A percentile compares a stretch with the other conserved stretches of the same genome.
Conservation (phyloP, 2,113 vertebrate genomes). For the Ardeotis arabs region DNA sequence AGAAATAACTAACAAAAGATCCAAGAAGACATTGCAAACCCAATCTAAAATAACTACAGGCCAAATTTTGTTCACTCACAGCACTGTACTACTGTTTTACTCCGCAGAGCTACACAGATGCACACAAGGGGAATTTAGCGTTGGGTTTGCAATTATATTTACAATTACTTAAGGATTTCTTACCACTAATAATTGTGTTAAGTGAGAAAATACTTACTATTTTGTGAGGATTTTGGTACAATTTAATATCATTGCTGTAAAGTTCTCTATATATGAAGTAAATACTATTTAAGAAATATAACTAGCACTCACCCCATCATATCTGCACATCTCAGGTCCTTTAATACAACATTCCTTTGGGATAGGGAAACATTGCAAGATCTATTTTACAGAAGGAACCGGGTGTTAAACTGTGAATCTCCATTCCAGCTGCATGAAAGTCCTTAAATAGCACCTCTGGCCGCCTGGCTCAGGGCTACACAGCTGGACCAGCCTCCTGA, state of each 20-base stretch:
- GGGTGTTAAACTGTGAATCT: neutral
- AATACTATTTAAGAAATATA: neutral
- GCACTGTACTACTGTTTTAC: neutral
- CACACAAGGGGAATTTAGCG: neutral
- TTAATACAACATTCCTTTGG: neutral
- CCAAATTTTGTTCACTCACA: neutral
- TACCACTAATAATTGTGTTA: neutral
- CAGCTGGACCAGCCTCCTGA: neutral
- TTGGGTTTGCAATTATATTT: neutral
- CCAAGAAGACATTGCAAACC: neutral
- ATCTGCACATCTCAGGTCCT: neutral
- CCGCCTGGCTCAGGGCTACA: neutral
- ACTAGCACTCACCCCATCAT: neutral
- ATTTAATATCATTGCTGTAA: neutral
- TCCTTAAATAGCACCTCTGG: neutral
- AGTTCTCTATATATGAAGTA: neutral
- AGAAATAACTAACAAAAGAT: neutral
- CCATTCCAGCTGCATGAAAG: neutral
- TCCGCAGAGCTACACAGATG: neutral
- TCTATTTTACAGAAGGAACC: neutral
- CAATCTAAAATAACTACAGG: neutral
- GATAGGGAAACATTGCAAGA: neutral
- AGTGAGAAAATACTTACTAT: neutral
- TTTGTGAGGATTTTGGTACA: neutral
- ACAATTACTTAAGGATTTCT: neutral